Evolutionary conservation across 2,888 invertebrate species (phyloP).

Genomic region (Lycocerus yunnanus): DNA sequence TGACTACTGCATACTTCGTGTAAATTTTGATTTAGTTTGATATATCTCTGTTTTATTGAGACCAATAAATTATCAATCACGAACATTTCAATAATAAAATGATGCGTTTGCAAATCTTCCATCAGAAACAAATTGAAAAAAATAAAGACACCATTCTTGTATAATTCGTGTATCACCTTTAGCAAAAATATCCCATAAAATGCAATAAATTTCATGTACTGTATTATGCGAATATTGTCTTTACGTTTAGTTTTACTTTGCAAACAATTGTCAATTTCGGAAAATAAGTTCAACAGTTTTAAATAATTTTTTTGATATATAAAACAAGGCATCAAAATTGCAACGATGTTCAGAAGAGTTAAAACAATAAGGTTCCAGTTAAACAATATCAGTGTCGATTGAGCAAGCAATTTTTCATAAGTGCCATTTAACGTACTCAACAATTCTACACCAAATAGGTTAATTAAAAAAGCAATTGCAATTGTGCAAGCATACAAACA

Average conservation of each 20-base stretch:
- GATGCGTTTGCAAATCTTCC: neutral
- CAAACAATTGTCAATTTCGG: neutral
- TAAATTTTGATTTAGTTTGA: neutral
- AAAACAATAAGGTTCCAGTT: accelerated
- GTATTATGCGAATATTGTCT: neutral
- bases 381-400: neutral
- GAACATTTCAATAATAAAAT: neutral
- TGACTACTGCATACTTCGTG: neutral
- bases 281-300: neutral
- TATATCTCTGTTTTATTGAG: neutral
- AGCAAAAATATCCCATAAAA: neutral
- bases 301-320: neutral
- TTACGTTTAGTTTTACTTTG: neutral
- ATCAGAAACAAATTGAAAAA: too few species aligned
- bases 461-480: neutral
- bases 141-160: too few species aligned
- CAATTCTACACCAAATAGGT: neutral
- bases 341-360: neutral
- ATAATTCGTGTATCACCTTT: neutral
- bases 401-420: neutral
- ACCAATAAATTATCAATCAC: neutral
- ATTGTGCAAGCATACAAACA: neutral
- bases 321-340: neutral
- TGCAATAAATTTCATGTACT: neutral
- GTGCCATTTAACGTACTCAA: accelerated